These are phyloP conservation scores for Pandemis corylana DNA, from an alignment of 2,888 invertebrate genomes.

Conservation along the genomic window DNA sequence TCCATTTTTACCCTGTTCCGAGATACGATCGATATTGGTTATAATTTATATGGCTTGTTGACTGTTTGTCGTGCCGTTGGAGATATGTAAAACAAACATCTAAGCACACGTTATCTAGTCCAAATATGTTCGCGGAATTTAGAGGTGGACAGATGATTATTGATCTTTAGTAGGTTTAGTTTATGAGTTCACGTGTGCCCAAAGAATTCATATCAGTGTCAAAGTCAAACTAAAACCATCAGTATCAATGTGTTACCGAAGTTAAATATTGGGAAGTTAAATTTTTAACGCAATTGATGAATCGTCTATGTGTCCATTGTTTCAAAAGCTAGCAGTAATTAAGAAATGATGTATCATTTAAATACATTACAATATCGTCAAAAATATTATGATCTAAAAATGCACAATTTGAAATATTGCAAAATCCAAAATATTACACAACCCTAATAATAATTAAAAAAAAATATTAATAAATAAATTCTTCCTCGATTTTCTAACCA, in stretches of 20 bases:
- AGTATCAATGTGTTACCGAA: background rate
- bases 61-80: conserved; percentile 70
- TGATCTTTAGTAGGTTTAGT: conserved; percentile 61
- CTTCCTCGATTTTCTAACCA: no score
- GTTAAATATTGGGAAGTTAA: background rate
- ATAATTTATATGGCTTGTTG: conserved; percentile 79
- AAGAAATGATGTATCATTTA: no score
- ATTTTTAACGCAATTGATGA: background rate
- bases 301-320: background rate
- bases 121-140: conserved; percentile 80
- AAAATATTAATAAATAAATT: no score
- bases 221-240: conserved; percentile 18
- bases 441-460: no score
- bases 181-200: conserved; percentile 64
- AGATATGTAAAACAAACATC: conserved; percentile 80
- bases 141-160: conserved; percentile 65
- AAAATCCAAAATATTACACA: no score
- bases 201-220: conserved; percentile 36
- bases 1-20: conserved; percentile 76
- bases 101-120: conserved; percentile 75
- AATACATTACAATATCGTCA: no score
- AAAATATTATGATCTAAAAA: no score
- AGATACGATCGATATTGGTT: conserved; percentile 78
- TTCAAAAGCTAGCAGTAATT: no score
- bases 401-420: no score